phyloP scores from a whole-genome alignment of 2,888 invertebrate genomes.

The Gonocerus acuteangulatus region DNA sequence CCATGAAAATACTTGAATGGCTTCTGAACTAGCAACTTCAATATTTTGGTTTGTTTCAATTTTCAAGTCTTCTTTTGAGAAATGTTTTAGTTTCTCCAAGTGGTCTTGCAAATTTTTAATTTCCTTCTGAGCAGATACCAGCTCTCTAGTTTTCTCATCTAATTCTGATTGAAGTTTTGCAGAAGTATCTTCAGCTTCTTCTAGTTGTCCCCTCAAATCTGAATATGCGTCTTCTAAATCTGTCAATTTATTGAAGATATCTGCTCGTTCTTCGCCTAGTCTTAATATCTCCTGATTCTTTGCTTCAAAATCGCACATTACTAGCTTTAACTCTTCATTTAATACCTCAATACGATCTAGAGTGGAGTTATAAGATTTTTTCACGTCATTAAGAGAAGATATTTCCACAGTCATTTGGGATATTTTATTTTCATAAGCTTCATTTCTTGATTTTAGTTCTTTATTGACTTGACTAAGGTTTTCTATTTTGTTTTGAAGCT shows the following conservation, averaged over 20 bases:
- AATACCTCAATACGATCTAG: constrained; percentile 33
- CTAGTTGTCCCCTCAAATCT: constrained; percentile 29
- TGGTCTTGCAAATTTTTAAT: constrained; percentile 8
- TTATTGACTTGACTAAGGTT: constrained; percentile 23
- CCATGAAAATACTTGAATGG: constrained; percentile 40
- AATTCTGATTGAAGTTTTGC: constrained; percentile 24
- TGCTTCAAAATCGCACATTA: constrained; percentile 31
- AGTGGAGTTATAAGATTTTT: constrained; percentile 31
- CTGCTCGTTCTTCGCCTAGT: constrained; percentile 34
- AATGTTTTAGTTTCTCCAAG: constrained; percentile 40
- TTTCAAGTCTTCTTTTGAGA: constrained; percentile 41
- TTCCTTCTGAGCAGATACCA: constrained; percentile 21
- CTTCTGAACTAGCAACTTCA: not conserved
- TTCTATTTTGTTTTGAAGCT: constrained; percentile 26
- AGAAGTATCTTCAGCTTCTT: constrained; percentile 26
- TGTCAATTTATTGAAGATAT: constrained; percentile 32
- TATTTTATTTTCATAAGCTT: constrained; percentile 38
- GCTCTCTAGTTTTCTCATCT: constrained; percentile 20
- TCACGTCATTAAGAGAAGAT: constrained; percentile 42
- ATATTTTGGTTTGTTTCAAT: not conserved
- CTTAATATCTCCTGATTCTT: constrained; percentile 28
- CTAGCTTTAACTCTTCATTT: constrained; percentile 33
- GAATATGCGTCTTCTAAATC: constrained; percentile 35
- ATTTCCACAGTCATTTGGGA: constrained; percentile 44
- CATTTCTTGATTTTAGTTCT: constrained; percentile 21